Evolutionary conservation across 1,140 invertebrate genomes (phyloP).

Genomic region (Heliothis virescens): DNA sequence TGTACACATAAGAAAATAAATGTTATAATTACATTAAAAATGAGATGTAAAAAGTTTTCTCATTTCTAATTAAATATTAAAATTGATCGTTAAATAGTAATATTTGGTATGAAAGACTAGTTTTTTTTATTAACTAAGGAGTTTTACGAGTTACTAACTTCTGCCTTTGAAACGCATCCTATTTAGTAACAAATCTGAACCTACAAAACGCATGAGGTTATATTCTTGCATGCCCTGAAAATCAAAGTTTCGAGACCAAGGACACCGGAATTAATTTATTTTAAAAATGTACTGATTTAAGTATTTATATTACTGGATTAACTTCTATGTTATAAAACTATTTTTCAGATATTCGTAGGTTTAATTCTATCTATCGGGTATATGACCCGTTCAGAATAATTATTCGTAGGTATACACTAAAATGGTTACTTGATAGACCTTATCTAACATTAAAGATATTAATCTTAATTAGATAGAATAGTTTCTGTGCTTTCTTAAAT

Average conservation of each 20-base stretch:
- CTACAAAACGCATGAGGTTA: background rate
- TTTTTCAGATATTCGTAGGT: background rate
- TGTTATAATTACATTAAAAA: background rate
- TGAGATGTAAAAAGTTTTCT: too few species aligned
- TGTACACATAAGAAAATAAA: background rate
- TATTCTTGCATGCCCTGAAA: background rate
- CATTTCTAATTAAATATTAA: background rate
- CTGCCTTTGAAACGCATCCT: background rate
- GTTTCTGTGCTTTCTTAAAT: conserved; percentile 9
- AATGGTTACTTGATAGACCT: conserved; percentile 9
- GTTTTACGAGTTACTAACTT: too few species aligned
- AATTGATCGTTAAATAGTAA: background rate
- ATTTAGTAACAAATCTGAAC: background rate
- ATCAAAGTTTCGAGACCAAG: background rate
- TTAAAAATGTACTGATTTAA: conserved; percentile 6
- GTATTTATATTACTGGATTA: background rate
- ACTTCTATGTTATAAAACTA: background rate
- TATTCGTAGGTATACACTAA: background rate
- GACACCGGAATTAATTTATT: background rate
- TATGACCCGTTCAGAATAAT: background rate
- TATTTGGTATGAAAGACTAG: conserved; percentile 27
- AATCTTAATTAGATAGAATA: background rate
- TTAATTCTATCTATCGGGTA: conserved; percentile 3
- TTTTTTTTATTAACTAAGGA: background rate
- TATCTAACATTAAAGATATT: conserved; percentile 25